Conservation (phyloP, 2,113 vertebrate genomes). For the Mastomys natalensis region DNA sequence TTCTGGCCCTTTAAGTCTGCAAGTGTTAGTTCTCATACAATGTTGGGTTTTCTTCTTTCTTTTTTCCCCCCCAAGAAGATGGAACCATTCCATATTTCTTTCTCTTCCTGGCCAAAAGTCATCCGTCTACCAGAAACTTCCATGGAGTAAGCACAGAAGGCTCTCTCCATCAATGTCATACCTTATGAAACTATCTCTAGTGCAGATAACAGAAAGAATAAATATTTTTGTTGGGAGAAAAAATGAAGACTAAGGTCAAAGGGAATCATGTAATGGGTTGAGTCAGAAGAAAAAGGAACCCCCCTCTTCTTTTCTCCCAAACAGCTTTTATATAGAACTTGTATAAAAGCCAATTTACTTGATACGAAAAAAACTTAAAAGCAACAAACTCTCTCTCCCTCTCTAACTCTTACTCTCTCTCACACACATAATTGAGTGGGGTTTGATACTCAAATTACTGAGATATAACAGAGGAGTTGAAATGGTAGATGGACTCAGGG, state of each 20-base stretch:
- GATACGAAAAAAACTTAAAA: slow-evolving; percentile 80
- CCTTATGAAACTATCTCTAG: slow-evolving; percentile 86
- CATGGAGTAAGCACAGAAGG: slow-evolving; percentile 62
- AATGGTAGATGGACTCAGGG: slow-evolving; percentile 70
- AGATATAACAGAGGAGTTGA: slow-evolving; percentile 82
- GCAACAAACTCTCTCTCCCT: neutral
- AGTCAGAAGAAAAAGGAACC: slow-evolving; percentile 76
- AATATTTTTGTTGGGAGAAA: slow-evolving; percentile 86
- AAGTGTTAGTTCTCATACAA: neutral
- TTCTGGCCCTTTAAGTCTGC: neutral
- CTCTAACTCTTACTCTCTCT: neutral
- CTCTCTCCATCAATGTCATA: slow-evolving; percentile 81
- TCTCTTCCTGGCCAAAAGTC: slow-evolving; percentile 48
- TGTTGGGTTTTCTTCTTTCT: neutral
- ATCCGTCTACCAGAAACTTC: slow-evolving; percentile 61
- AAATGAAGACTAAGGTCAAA: slow-evolving; percentile 87
- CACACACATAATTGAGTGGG: slow-evolving; percentile 62
- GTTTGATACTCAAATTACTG: slow-evolving; percentile 72
- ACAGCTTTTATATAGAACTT: slow-evolving; percentile 83
- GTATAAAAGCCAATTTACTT: slow-evolving; percentile 82
- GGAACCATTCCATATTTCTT: slow-evolving; percentile 30
- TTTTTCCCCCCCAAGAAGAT: neutral
- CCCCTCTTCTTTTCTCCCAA: slow-evolving; percentile 66
- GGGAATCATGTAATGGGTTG: slow-evolving; percentile 75
- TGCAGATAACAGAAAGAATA: slow-evolving; percentile 85